Percentiles rank a stretch among this genome's conserved stretches.
Evolutionary conservation across 2,888 invertebrate species (phyloP).

Genomic region (Heliconius charithonia): DNA sequence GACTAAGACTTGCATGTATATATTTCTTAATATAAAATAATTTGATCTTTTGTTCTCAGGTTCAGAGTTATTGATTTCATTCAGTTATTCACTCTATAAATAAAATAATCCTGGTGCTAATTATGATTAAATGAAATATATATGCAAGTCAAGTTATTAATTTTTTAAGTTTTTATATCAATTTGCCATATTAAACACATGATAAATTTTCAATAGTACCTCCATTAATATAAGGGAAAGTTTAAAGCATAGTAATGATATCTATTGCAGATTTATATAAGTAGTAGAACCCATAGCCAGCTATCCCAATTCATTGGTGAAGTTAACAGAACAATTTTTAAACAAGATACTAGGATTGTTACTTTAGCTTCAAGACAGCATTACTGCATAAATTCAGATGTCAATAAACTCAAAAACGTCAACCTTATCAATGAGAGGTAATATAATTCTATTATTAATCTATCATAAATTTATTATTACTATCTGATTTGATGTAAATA

Average conservation of each 20-base stretch:
- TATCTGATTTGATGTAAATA: not conserved
- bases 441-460: not conserved
- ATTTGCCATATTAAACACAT: not conserved
- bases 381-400: constrained; percentile 93
- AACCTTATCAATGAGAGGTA: constrained; percentile 94
- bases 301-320: constrained; percentile 97
- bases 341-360: constrained; percentile 87
- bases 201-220: not conserved
- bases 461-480: not conserved
- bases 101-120: not conserved
- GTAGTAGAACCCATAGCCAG: constrained; percentile 98
- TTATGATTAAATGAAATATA: not conserved
- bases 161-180: not conserved
- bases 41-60: not conserved
- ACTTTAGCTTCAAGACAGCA: constrained; percentile 96
- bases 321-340: constrained; percentile 91
- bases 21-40: too few species aligned
- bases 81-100: not conserved
- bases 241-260: not conserved
- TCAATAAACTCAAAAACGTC: constrained; percentile 88
- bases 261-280: constrained; percentile 90
- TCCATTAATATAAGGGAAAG: not conserved
- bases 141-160: not conserved
- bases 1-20: too few species aligned
- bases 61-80: too few species aligned